Conservation (phyloP, 2,113 vertebrate species). For the Microcebus lehilahytsara region DNA sequence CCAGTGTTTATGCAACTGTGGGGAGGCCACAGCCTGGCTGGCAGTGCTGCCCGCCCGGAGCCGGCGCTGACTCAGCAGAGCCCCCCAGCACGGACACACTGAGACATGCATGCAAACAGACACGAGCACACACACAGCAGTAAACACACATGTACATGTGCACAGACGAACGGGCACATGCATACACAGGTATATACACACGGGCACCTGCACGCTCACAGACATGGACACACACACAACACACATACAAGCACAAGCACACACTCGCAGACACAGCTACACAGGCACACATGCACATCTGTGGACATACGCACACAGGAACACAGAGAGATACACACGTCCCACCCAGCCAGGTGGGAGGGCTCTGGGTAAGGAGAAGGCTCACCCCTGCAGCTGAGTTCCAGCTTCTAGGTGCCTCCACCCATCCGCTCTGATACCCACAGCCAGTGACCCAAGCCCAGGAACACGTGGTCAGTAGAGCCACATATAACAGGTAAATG, state of each 20-base stretch:
- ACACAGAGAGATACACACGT: not conserved
- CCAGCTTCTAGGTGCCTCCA: not conserved
- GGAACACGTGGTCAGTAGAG: not conserved
- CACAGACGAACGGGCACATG: not conserved
- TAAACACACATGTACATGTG: fast-evolving
- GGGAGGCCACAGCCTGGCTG: slow-evolving; percentile 62
- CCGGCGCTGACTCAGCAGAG: slow-evolving; percentile 55
- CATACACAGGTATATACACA: not conserved
- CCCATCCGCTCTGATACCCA: not conserved
- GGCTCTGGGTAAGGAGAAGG: not conserved
- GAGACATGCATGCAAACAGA: not conserved
- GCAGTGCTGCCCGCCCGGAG: slow-evolving; percentile 1
- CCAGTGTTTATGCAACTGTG: slow-evolving; percentile 70
- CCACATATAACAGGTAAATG: not conserved
- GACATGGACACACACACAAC: not conserved
- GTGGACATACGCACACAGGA: too few species aligned
- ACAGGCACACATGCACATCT: too few species aligned
- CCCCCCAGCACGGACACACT: not conserved
- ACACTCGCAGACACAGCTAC: not conserved
- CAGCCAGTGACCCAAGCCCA: not conserved
- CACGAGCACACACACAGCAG: not conserved
- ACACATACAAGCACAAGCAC: not conserved
- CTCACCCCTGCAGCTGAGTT: not conserved
- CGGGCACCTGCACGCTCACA: not conserved
- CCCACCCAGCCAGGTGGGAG: not conserved